Percentiles rank a stretch among this genome's conserved stretches.
Evolutionary conservation across 2,113 vertebrate species (phyloP).

Genomic region (Callithrix jacchus): DNA sequence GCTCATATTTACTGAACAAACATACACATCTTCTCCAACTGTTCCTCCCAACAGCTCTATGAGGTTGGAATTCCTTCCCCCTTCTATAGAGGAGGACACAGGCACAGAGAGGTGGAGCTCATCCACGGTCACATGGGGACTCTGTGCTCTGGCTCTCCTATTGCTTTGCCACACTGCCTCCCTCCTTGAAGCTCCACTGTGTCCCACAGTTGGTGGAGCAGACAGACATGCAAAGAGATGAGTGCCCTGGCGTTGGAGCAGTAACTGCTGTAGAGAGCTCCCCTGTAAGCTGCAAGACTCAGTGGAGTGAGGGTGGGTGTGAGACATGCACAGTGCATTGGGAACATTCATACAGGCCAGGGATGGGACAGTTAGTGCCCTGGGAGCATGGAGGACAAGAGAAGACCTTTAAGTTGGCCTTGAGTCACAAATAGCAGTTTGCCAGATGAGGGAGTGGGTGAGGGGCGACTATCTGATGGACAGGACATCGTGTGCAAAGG

Average conservation of each 20-base stretch:
- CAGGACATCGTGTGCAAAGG: neutral
- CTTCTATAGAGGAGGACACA: neutral
- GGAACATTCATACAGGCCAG: neutral
- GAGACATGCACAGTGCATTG: neutral
- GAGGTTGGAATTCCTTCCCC: neutral
- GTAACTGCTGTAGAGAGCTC: neutral
- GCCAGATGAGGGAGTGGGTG: neutral
- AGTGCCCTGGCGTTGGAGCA: neutral
- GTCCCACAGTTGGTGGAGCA: neutral
- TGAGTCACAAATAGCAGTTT: neutral
- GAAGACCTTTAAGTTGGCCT: neutral
- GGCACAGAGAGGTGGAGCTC: neutral
- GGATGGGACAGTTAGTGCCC: neutral
- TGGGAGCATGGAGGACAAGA: too few species aligned
- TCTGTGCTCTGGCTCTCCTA: neutral
- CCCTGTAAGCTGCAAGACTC: neutral
- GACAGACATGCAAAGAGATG: neutral
- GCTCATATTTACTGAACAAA: neutral
- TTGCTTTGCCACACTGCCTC: neutral
- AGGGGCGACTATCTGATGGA: neutral
- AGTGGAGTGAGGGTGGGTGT: too few species aligned
- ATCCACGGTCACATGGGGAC: neutral
- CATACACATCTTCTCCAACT: fast-evolving
- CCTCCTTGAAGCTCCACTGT: neutral
- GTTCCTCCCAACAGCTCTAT: neutral